Evolutionary conservation across 2,113 vertebrate species (phyloP), one percentile per base, ranked within the genome.

Genomic region (Pycnonotus jocosus): DNA sequence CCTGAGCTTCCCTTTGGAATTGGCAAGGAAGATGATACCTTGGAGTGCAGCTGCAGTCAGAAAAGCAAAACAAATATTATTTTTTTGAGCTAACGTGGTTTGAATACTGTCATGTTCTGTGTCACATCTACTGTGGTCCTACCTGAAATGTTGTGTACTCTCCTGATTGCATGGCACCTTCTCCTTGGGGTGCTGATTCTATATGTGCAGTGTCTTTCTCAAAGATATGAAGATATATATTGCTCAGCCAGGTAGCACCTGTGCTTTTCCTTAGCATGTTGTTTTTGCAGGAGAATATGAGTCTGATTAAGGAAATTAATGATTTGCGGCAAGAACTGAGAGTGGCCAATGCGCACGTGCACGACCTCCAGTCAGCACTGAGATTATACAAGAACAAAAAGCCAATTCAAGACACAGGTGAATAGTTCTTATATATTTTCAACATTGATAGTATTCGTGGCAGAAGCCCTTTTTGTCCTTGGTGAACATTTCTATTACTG

Each of bases 271-370:
- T 92, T 18, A 90, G 4, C 19, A 38, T 60, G 33, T 65, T 96
- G 54, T 3, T 90, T 68, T 79, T 91, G 44, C 94, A 98, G 98
- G 98, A 98, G 96, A 98, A 98, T 23, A 79, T 98, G 86, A 96
- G 93, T 69, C 95, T 98, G 87, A 98, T 98, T 91, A 98, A 98
- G 73, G 98, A 98, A 85, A 98, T 98, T 27, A 98, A 98, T 88
- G 96, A 98, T 53, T 95, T 98, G 79, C 64, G 97, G 28, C 94
- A 97, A 78, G 97, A 98, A 54, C 93, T 98, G 90, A 98, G 95
- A 54, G 50, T 95, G 40, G 97, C 97, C 25, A 96, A 95, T 8
- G 65, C 88, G 18, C 97, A 98, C 78, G 64, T 98, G 48, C 97
- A 95, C 44, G 93, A 97, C 54, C 97, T 98, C 50, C 94, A 82